Conservation (phyloP, 2,888 invertebrate genomes). For the Eustalomyia histrio region DNA sequence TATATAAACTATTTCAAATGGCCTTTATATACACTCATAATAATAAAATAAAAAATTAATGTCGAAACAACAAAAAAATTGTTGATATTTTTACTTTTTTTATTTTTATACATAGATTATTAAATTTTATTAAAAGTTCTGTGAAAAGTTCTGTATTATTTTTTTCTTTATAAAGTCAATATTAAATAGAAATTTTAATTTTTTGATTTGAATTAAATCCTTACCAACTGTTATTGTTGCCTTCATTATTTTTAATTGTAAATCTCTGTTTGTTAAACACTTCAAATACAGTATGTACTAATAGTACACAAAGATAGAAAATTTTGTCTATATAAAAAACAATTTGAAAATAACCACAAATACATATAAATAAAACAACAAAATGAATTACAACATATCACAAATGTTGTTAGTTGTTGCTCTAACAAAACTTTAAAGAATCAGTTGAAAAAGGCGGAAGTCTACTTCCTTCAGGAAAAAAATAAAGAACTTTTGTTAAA, state of each 20-base stretch:
- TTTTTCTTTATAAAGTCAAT: too few species aligned
- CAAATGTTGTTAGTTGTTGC: slow-evolving; percentile 14
- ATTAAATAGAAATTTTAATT: background rate
- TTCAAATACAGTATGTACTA: slow-evolving; percentile 21
- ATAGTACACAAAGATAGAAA: slow-evolving; percentile 10
- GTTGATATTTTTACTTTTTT: too few species aligned
- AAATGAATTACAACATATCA: slow-evolving; percentile 20
- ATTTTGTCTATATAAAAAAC: background rate
- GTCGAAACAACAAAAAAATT: too few species aligned
- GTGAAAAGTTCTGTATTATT: too few species aligned
- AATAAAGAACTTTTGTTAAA: slow-evolving; percentile 18
- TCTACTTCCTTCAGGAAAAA: slow-evolving; percentile 3
- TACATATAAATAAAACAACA: background rate
- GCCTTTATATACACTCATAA: too few species aligned
- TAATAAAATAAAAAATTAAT: too few species aligned
- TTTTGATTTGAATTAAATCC: background rate
- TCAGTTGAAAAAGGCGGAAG: slow-evolving; percentile 24
- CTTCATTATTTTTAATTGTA: slow-evolving; percentile 27
- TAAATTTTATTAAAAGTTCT: too few species aligned
- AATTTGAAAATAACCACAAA: background rate
- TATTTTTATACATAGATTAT: too few species aligned
- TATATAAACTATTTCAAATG: too few species aligned
- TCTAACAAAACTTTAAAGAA: slow-evolving; percentile 5
- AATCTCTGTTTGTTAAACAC: slow-evolving; percentile 42
- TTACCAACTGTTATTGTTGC: slow-evolving; percentile 3